phyloP scores from a whole-genome alignment of 2,888 invertebrate species.

The Stenodema calcarata region DNA sequence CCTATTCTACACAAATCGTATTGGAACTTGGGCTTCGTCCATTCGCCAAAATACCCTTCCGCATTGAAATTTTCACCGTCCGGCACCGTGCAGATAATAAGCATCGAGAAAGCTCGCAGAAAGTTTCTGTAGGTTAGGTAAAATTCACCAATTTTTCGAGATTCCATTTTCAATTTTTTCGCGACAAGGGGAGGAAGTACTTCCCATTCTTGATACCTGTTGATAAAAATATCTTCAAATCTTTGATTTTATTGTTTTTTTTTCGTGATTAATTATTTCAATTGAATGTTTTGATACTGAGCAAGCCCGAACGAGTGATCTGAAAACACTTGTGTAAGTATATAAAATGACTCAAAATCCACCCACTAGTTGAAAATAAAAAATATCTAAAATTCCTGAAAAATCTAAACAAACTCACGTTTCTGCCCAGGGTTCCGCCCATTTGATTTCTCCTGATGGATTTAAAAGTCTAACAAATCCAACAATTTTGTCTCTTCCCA shows the following conservation, averaged over 20 bases:
- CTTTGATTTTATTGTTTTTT: no score
- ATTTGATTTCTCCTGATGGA: background rate
- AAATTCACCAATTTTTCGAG: background rate
- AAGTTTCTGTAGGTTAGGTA: conserved; percentile 30
- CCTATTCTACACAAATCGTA: background rate
- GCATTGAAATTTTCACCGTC: conserved; percentile 27
- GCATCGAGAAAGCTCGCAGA: background rate
- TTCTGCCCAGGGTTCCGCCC: background rate
- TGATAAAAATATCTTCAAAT: no score
- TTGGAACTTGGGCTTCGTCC: background rate
- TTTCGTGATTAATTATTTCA: no score
- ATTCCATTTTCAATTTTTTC: background rate
- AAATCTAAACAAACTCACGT: no score
- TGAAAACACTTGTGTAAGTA: no score
- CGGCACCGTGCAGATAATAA: background rate
- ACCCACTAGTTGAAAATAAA: no score
- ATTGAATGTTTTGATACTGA: no score
- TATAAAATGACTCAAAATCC: no score
- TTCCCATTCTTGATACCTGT: conserved; percentile 33
- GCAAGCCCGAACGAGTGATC: no score
- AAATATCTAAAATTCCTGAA: no score
- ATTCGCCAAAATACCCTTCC: conserved; percentile 30
- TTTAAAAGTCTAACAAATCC: background rate
- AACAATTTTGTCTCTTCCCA: conserved; percentile 4
- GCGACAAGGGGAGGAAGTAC: background rate